Base-by-base conservation (phyloP, 2,888 invertebrate species). In the Pseudoips prasinana region DNA sequence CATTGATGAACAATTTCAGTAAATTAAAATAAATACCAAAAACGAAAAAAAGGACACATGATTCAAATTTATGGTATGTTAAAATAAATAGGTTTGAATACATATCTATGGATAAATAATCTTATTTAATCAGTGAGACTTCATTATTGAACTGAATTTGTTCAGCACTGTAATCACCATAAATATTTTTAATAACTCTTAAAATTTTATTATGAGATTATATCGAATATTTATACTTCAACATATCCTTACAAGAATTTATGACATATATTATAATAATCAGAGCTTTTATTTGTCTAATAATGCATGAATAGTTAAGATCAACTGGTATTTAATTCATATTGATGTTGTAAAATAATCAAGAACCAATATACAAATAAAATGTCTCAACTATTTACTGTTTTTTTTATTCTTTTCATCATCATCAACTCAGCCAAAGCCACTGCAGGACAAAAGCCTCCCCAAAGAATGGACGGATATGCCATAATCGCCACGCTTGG, bases 291-390 rank as follows among this genome's bases (percentile, higher is more conserved):
- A 56, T 49, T 61, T 58, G 50, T 54, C 47, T 49, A 46, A 23
- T 41, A 40, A 44, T 44, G 46, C 49, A 49, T 57, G 23, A 40
- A 43, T 49, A 55, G 33, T 39, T 44, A 44, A 35, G 3, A 39
- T 41, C 36, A 46, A 41, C 34, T 35, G 46, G 49, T 55, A 58
- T 46, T 48, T 59, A 42, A 25, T 45, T 34, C 53, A 43, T 61
- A 57, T 68, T 48, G 61, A 64, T 67, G 65, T 67, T 61, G 69
- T 57, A 51, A 22, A 51, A 37, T 65, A 54, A 44, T 73, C 58
- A 62, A 66, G 71, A 57, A 71, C 72, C 72, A 73, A 70, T 70
- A 64, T 64, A 64, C 51, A 64, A 64, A 61, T 65, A 60, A 63
- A 63, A 57, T 54, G 47, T 58, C 64, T 51, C 49, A 36, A 54